Evolutionary conservation across 2,113 vertebrate species (phyloP).

Genomic region (Phalacrocorax carbo): DNA sequence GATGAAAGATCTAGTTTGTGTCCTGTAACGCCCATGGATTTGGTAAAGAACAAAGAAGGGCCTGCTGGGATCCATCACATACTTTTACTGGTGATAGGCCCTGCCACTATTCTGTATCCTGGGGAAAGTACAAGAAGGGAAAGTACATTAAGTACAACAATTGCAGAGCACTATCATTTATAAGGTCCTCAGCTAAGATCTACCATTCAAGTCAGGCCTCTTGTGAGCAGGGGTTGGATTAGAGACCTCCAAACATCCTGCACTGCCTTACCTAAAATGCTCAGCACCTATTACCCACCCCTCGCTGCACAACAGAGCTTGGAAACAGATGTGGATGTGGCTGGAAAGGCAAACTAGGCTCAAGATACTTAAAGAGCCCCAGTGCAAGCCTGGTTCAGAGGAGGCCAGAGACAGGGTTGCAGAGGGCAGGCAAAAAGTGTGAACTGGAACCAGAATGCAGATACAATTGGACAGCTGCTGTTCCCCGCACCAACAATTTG

Average conservation of each 20-base stretch:
- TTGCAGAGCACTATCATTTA: accelerated
- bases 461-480: background rate
- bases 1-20: background rate
- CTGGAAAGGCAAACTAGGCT: background rate
- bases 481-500: background rate
- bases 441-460: background rate
- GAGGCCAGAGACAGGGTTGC: background rate
- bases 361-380: background rate
- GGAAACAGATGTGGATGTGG: background rate
- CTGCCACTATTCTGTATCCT: background rate
- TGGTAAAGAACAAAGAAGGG: background rate
- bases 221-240: background rate
- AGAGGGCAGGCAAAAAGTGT: background rate
- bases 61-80: background rate
- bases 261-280: background rate
- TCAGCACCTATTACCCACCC: background rate
- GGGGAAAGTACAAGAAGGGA: background rate
- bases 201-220: background rate
- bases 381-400: background rate
- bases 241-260: background rate
- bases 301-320: background rate
- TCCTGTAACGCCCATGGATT: background rate
- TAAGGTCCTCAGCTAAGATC: background rate
- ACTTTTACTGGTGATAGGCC: background rate
- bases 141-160: background rate